Conservation (phyloP, 2,797 vertebrate species). For the Streptopelia turtur region DNA sequence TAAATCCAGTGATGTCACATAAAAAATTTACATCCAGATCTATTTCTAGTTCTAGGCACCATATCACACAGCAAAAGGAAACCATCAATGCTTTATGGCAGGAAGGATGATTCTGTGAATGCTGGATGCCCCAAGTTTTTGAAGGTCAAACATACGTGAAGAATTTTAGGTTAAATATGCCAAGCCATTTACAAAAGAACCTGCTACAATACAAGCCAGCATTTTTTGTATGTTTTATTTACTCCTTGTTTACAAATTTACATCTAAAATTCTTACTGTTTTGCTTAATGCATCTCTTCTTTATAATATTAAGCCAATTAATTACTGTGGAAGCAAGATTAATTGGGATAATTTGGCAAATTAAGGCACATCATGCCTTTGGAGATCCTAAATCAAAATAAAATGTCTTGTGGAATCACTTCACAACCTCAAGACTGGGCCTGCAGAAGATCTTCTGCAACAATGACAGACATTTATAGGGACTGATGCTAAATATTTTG, state of each 20-base stretch:
- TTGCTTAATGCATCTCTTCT: not conserved
- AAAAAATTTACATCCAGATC: conserved; percentile 3
- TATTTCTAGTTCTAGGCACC: not conserved
- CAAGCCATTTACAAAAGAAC: not conserved
- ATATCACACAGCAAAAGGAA: not conserved
- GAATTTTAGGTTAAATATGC: not conserved
- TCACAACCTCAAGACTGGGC: not conserved
- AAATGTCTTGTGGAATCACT: not conserved
- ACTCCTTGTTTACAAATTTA: not conserved
- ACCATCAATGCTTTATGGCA: not conserved
- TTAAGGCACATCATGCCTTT: not conserved
- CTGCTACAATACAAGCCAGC: not conserved
- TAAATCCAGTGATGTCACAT: not conserved
- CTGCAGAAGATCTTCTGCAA: not conserved
- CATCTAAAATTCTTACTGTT: not conserved
- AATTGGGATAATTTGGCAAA: not conserved
- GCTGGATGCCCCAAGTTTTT: not conserved
- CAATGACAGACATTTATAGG: not conserved
- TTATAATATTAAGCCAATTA: not conserved
- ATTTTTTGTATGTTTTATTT: not conserved
- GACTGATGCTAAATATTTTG: not conserved
- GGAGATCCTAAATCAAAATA: not conserved
- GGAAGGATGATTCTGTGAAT: not conserved
- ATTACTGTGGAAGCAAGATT: not conserved
- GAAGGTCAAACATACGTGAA: not conserved